Percentiles rank a stretch among this genome's conserved stretches.
These are phyloP conservation scores for Protobothrops flavoviridis DNA, from an alignment of 2,113 vertebrate genomes.

Conservation along the genomic window DNA sequence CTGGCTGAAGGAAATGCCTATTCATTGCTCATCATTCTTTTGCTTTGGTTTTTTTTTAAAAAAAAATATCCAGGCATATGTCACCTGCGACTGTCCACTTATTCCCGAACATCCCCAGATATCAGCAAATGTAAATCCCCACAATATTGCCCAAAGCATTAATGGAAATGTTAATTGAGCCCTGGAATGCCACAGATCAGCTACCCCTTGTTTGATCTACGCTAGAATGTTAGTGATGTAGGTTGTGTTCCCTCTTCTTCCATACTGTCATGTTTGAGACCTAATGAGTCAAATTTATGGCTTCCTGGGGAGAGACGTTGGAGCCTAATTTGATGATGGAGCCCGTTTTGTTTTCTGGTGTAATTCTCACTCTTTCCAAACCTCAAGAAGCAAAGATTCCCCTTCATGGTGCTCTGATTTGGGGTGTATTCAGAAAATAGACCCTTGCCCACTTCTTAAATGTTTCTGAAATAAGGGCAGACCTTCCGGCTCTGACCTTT, in stretches of 20 bases:
- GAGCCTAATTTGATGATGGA: neutral
- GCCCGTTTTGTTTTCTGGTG: neutral
- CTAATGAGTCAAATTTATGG: neutral
- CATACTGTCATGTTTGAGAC: neutral
- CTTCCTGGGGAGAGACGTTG: neutral
- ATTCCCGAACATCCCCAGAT: neutral
- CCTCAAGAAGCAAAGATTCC: neutral
- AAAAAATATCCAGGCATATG: neutral
- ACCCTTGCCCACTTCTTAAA: neutral
- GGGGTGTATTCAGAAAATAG: neutral
- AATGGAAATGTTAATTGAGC: neutral
- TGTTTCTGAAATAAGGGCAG: neutral
- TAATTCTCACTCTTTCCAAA: neutral
- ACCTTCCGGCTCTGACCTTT: neutral
- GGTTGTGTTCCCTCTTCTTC: neutral
- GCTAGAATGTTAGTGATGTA: neutral
- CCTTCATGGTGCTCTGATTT: neutral
- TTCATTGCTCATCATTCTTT: neutral
- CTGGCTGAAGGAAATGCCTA: neutral
- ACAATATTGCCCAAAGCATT: neutral
- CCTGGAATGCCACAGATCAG: neutral
- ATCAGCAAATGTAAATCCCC: neutral
- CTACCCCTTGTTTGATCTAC: neutral
- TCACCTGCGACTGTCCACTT: neutral
- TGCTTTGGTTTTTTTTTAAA: neutral